phyloP scores from a whole-genome alignment of 1,140 invertebrate genomes.

The Yoshiicerus persimilis region DNA sequence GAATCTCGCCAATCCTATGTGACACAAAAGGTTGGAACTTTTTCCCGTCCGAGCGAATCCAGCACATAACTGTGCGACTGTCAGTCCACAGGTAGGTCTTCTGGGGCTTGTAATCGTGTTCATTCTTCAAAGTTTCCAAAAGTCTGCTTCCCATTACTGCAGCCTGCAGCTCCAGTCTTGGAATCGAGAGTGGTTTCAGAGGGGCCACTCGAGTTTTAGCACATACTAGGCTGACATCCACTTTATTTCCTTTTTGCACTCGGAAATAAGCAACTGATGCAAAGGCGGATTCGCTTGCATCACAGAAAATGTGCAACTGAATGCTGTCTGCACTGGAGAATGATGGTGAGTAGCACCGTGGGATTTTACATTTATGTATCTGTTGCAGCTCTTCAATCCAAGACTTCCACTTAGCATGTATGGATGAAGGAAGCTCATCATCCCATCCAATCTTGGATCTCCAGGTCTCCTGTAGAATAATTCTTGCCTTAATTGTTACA shows the following conservation, averaged over 20 bases:
- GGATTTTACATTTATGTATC: slow-evolving; percentile 2
- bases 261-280: slow-evolving; percentile 50
- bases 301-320: slow-evolving; percentile 50
- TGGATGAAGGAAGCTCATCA: slow-evolving; percentile 15
- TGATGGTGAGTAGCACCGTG: slow-evolving; percentile 19
- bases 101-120: no score
- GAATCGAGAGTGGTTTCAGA: slow-evolving; percentile 49
- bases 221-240: slow-evolving; percentile 41
- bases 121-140: no score
- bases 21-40: no score
- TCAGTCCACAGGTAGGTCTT: no score
- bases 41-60: no score
- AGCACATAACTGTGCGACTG: no score
- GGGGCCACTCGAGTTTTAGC: slow-evolving; percentile 52
- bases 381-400: slow-evolving; percentile 20
- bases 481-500: slow-evolving; percentile 33
- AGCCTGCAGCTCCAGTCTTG: slow-evolving; percentile 51
- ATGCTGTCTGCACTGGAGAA: neutral
- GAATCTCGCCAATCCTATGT: slow-evolving; percentile 31
- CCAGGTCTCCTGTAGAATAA: slow-evolving; percentile 40
- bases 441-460: slow-evolving; percentile 43
- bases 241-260: neutral
- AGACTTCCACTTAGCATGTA: slow-evolving; percentile 34
- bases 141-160: slow-evolving; percentile 49
- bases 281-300: slow-evolving; percentile 50